Percentiles rank a stretch among this genome's conserved stretches.
phyloP scores from a whole-genome alignment of 2,113 vertebrate species.

The Peromyscus polionotus region DNA sequence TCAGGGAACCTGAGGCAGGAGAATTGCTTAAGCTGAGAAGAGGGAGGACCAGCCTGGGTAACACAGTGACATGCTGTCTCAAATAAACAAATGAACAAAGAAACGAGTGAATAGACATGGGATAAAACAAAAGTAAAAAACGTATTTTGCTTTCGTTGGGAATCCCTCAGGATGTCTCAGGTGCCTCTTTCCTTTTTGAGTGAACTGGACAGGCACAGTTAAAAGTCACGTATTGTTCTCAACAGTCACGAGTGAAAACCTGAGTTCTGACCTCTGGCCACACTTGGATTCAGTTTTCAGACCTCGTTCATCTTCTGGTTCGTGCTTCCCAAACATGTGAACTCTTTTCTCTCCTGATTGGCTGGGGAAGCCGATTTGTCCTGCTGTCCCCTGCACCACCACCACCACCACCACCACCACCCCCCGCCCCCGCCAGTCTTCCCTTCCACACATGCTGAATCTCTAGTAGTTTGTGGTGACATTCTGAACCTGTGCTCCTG shows the following conservation, averaged over 20 bases:
- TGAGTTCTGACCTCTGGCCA: no score
- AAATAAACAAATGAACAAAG: no score
- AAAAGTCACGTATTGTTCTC: rapidly evolving
- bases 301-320: background rate
- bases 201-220: background rate
- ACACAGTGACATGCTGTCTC: background rate
- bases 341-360: background rate
- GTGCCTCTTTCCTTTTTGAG: rapidly evolving
- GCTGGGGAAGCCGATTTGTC: rapidly evolving
- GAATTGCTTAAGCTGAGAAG: background rate
- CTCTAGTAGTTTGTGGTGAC: background rate
- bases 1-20: background rate
- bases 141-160: rapidly evolving
- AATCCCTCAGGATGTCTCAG: rapidly evolving
- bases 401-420: no score
- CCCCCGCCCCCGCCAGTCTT: background rate
- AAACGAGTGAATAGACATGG: background rate
- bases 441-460: background rate
- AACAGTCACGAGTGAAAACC: rapidly evolving
- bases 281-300: background rate
- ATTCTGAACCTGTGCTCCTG: background rate
- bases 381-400: background rate
- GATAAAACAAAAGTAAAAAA: background rate
- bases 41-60: background rate
- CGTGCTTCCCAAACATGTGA: rapidly evolving